phyloP scores from a whole-genome alignment of 1,140 invertebrate genomes.

The Bombus cullumanus region DNA sequence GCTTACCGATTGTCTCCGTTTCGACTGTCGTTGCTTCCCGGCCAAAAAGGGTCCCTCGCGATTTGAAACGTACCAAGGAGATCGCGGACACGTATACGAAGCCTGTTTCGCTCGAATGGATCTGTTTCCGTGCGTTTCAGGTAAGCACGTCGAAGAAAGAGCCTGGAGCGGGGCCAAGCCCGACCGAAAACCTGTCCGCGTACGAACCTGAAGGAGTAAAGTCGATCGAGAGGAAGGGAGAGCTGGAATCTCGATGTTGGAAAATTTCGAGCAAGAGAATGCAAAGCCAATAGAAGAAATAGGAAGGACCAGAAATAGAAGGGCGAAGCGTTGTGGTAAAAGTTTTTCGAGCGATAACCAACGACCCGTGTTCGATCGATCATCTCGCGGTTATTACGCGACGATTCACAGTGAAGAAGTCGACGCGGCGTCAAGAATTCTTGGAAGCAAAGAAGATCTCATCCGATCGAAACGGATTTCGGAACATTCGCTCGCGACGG shows the following conservation, averaged over 20 bases:
- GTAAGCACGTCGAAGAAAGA: conserved; percentile 6
- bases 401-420: not conserved
- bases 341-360: conserved; percentile 15
- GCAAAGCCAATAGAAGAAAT: not conserved
- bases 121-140: conserved; percentile 27
- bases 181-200: conserved; percentile 17
- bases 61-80: not conserved
- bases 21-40: too few species aligned
- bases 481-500: not conserved
- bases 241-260: not conserved
- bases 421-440: not conserved
- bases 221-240: conserved; percentile 18
- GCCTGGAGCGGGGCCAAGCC: conserved; percentile 22
- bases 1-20: conserved; percentile 11
- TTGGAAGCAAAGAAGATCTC: too few species aligned
- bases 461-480: conserved; percentile 19
- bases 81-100: conserved; percentile 13
- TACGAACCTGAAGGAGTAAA: conserved; percentile 25
- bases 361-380: conserved; percentile 32
- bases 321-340: not conserved
- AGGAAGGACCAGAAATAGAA: not conserved
- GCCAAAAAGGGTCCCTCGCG: not conserved
- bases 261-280: not conserved
- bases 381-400: conserved; percentile 23
- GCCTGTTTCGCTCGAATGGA: conserved; percentile 43